Percentiles rank a stretch among this genome's conserved stretches.
Conservation (phyloP, 2,113 vertebrate genomes). For the Grammomys dolichurus region DNA sequence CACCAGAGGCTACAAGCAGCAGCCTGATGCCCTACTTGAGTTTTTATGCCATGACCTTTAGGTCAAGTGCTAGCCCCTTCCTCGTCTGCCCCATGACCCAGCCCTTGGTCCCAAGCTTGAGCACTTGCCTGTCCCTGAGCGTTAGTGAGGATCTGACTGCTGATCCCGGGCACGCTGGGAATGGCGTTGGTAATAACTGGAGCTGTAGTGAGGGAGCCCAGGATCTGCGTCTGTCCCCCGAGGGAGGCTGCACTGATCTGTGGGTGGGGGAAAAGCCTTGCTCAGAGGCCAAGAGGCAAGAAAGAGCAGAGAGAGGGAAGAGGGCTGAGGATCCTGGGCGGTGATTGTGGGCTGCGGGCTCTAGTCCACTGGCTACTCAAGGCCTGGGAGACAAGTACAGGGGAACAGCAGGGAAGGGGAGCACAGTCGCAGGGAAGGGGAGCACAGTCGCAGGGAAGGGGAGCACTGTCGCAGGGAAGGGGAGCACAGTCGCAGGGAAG, state of each 20-base stretch:
- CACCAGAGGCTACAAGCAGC: too few species aligned
- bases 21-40: background rate
- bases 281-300: slow-evolving; percentile 66
- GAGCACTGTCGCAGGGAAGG: too few species aligned
- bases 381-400: background rate
- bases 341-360: background rate
- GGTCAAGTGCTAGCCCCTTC: background rate
- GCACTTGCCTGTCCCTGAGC: slow-evolving; percentile 95
- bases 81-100: background rate
- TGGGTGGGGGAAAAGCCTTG: slow-evolving; percentile 72
- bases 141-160: slow-evolving; percentile 96
- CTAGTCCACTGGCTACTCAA: background rate
- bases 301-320: background rate
- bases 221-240: slow-evolving; percentile 94
- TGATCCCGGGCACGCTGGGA: slow-evolving; percentile 93
- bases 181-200: slow-evolving; percentile 94
- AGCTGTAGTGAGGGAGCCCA: slow-evolving; percentile 93
- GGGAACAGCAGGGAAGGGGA: too few species aligned
- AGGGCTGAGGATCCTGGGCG: background rate
- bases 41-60: background rate
- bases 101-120: background rate
- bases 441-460: too few species aligned
- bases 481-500: too few species aligned
- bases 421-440: too few species aligned
- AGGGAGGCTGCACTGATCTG: slow-evolving; percentile 95